Percentiles rank a stretch among this genome's conserved stretches.
Evolutionary conservation across 1,140 invertebrate genomes (phyloP).

Genomic region (Drosophila sucinea): DNA sequence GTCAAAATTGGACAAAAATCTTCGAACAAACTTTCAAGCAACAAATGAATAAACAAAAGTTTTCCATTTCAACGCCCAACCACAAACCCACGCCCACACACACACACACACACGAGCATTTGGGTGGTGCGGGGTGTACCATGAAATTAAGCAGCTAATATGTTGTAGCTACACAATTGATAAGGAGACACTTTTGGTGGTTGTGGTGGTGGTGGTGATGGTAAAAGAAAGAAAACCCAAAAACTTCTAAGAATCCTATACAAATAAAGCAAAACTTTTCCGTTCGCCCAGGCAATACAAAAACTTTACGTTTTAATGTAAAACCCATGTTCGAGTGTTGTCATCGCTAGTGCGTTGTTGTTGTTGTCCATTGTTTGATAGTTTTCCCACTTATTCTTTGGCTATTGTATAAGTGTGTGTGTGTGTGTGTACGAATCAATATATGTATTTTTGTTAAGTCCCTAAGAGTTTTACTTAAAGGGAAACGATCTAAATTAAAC

Average conservation of each 20-base stretch:
- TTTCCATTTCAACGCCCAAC: conserved; percentile 51
- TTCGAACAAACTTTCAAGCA: conserved; percentile 30
- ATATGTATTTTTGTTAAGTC: not conserved
- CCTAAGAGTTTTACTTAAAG: not conserved
- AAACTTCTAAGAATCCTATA: conserved; percentile 63
- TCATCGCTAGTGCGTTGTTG: conserved; percentile 20
- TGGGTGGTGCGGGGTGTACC: not conserved
- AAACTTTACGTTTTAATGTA: conserved; percentile 77
- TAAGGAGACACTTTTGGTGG: conserved; percentile 50
- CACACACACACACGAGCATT: conserved; percentile 16
- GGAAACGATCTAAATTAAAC: not conserved
- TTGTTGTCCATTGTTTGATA: conserved; percentile 13
- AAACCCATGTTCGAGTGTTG: conserved; percentile 64
- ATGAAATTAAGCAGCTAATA: conserved; percentile 76
- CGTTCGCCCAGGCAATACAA: conserved; percentile 37
- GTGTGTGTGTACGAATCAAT: not conserved
- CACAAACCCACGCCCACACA: conserved; percentile 16
- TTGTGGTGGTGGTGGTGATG: conserved; percentile 22
- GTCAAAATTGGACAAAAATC: conserved; percentile 23
- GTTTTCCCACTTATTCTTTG: not conserved
- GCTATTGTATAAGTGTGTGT: not conserved
- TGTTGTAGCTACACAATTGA: conserved; percentile 76
- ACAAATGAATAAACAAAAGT: conserved; percentile 80
- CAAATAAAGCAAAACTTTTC: conserved; percentile 71
- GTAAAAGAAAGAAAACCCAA: conserved; percentile 36